Conservation (phyloP, 2,888 invertebrate species). For the Leuctra nigra region DNA sequence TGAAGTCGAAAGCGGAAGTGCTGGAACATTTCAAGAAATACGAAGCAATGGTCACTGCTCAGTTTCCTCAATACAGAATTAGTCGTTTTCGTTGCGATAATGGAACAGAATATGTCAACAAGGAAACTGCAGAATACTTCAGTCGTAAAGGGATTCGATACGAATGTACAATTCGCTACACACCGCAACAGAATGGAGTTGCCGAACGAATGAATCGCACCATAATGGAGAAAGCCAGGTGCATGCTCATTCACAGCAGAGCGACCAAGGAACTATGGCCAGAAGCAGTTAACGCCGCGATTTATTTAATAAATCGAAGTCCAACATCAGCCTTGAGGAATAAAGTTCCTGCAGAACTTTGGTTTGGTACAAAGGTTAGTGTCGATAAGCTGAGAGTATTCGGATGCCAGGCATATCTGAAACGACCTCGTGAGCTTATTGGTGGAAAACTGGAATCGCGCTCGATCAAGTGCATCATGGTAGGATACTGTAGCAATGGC, state of each 20-base stretch:
- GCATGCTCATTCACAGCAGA: too few relatives aligned
- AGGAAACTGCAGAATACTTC: constrained; percentile 26
- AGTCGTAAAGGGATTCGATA: constrained; percentile 1
- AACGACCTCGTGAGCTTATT: background rate
- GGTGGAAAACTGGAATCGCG: background rate
- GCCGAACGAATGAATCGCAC: constrained; percentile 2
- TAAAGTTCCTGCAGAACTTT: constrained; percentile 9
- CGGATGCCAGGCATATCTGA: background rate
- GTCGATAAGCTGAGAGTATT: constrained; percentile 3
- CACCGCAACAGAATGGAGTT: constrained; percentile 2
- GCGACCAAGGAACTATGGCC: background rate
- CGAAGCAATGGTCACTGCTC: constrained; percentile 30
- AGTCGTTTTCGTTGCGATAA: constrained; percentile 32
- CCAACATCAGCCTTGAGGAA: constrained; percentile 2
- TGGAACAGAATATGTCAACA: constrained; percentile 32
- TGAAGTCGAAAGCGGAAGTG: constrained; percentile 28
- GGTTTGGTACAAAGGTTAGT: constrained; percentile 1
- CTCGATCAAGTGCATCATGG: background rate
- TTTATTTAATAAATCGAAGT: constrained; percentile 6
- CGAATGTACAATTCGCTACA: constrained; percentile 7
- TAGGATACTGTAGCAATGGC: background rate
- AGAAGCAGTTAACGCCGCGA: background rate
- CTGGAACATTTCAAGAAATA: constrained; percentile 30
- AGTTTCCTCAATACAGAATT: constrained; percentile 28
- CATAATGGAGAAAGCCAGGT: too few relatives aligned